Percentiles rank a stretch among this genome's conserved stretches.
These are phyloP conservation scores for Anhinga rufa DNA, from an alignment of 2,113 vertebrate genomes.

Conservation along the genomic window DNA sequence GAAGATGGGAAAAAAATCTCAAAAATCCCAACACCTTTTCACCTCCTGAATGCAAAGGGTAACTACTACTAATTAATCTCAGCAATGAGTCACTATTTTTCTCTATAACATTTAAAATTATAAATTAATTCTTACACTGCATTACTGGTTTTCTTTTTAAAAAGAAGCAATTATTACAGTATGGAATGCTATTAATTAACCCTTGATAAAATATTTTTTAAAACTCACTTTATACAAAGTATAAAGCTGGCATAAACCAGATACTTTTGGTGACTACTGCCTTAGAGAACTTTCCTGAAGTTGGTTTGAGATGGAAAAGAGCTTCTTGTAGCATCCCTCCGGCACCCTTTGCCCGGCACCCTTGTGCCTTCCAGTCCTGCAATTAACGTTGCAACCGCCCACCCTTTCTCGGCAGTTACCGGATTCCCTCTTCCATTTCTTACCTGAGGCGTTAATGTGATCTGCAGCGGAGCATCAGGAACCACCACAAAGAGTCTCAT, in stretches of 20 bases:
- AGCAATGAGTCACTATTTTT: not conserved
- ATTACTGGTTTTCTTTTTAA: not conserved
- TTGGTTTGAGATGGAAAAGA: not conserved
- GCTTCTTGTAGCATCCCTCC: not conserved
- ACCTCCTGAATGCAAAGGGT: not conserved
- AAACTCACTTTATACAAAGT: not conserved
- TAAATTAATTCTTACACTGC: not conserved
- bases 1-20: not conserved
- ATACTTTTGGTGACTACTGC: not conserved
- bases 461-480: constrained; percentile 91
- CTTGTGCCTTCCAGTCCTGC: not conserved
- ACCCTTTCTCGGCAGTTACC: not conserved
- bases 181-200: not conserved
- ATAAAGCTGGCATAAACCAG: not conserved
- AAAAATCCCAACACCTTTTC: not conserved
- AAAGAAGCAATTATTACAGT: not conserved
- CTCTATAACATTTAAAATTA: not conserved
- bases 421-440: not conserved
- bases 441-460: constrained; percentile 92
- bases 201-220: not conserved
- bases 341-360: not conserved
- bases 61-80: not conserved
- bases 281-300: not conserved
- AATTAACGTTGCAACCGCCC: not conserved
- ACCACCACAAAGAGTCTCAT: constrained; percentile 92